Conservation (phyloP, 2,797 vertebrate species). For the Echeneis naucrates region DNA sequence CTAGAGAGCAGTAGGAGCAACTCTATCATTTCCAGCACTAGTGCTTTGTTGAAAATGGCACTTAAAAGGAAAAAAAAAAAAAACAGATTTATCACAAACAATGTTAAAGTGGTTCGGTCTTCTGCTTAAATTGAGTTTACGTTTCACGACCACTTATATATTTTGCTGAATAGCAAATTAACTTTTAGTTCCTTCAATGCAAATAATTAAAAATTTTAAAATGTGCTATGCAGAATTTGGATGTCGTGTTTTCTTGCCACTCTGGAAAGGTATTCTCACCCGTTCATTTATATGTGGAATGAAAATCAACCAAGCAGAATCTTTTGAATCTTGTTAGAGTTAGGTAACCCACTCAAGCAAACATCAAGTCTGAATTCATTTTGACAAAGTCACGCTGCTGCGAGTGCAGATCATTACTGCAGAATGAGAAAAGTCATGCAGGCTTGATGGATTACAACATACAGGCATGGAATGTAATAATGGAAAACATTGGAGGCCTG, state of each 20-base stretch:
- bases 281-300: background rate
- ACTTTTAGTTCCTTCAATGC: background rate
- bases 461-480: background rate
- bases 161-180: background rate
- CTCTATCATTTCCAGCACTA: slow-evolving; percentile 6
- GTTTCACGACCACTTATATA: slow-evolving; percentile 9
- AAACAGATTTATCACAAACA: slow-evolving; percentile 60
- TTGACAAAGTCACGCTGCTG: slow-evolving; percentile 6
- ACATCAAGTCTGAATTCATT: slow-evolving; percentile 9
- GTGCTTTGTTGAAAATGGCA: slow-evolving; percentile 40
- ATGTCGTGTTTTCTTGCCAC: background rate
- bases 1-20: slow-evolving; percentile 34
- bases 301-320: slow-evolving; percentile 4
- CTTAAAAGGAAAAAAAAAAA: too few relatives aligned
- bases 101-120: slow-evolving; percentile 34
- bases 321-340: background rate
- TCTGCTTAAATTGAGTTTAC: slow-evolving; percentile 32
- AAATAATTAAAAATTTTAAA: slow-evolving; percentile 3
- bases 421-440: background rate
- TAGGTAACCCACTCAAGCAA: slow-evolving; percentile 6
- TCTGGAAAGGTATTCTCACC: slow-evolving; percentile 1
- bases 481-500: slow-evolving; percentile 1
- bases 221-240: background rate
- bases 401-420: slow-evolving; percentile 4
- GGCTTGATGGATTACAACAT: background rate